A percentile compares a stretch with the other conserved stretches of the same genome.
Evolutionary conservation across 2,888 invertebrate genomes (phyloP).

Genomic region (Mylabris sibirica): DNA sequence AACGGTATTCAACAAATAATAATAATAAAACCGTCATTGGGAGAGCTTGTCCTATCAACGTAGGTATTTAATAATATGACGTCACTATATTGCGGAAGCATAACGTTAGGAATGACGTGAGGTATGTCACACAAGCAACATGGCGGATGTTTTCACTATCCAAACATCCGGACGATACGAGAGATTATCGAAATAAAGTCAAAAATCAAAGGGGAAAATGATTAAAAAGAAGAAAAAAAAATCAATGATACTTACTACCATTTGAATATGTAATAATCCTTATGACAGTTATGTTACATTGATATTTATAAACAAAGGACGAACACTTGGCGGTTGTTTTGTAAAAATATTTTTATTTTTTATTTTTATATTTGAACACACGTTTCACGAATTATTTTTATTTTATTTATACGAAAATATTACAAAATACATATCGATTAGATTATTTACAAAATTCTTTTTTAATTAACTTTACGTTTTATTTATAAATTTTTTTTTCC

Average conservation of each 20-base stretch:
- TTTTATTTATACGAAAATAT: conserved; percentile 9
- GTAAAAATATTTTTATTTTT: conserved; percentile 1
- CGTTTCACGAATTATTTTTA: neutral
- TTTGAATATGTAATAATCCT: conserved; percentile 10
- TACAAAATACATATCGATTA: conserved; percentile 3
- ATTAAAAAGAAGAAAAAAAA: neutral
- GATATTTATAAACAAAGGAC: conserved; percentile 4
- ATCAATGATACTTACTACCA: conserved; percentile 14
- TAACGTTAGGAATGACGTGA: conserved; percentile 57
- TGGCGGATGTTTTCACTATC: conserved; percentile 59
- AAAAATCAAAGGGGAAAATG: neutral
- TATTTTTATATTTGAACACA: conserved; percentile 10
- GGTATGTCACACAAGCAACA: conserved; percentile 60
- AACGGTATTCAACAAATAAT: conserved; percentile 8
- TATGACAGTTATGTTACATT: neutral
- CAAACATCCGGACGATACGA: conserved; percentile 50
- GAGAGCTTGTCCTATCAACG: conserved; percentile 48
- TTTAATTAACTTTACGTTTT: conserved; percentile 4
- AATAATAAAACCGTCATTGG: conserved; percentile 28
- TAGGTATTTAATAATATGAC: conserved; percentile 55
- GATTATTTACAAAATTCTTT: conserved; percentile 2
- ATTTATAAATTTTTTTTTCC: conserved; percentile 15
- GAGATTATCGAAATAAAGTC: neutral
- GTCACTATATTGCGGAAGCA: conserved; percentile 52
- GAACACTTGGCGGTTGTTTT: conserved; percentile 12